Percentiles rank a stretch among this genome's conserved stretches.
phyloP scores from a whole-genome alignment of 1,140 invertebrate species.

The Laupala kohalensis region DNA sequence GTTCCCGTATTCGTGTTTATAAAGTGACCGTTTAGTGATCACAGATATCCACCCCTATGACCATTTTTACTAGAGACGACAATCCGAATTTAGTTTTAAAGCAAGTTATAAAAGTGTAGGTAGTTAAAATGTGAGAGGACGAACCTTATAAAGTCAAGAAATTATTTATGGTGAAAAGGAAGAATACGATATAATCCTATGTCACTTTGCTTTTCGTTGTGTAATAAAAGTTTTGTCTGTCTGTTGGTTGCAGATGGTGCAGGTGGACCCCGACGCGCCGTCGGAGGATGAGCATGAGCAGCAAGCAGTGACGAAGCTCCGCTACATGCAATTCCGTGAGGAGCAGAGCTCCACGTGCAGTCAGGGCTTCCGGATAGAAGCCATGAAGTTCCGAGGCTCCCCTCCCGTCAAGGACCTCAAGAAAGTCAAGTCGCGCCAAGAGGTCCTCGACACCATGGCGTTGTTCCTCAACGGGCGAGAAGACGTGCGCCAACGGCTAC shows the following conservation, averaged over 20 bases:
- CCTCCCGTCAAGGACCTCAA: conserved; percentile 63
- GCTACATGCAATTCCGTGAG: conserved; percentile 93
- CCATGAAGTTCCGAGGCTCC: conserved; percentile 68
- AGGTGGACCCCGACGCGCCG: conserved; percentile 74
- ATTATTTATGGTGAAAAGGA: too few species aligned
- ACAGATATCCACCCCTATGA: too few species aligned
- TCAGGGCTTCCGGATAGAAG: conserved; percentile 92
- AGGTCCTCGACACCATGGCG: conserved; percentile 65
- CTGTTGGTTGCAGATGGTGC: conserved; percentile 80
- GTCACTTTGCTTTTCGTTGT: too few species aligned
- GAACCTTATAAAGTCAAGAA: too few species aligned
- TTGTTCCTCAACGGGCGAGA: conserved; percentile 58
- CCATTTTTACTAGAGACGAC: too few species aligned
- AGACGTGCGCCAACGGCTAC: conserved; percentile 50
- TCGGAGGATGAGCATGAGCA: conserved; percentile 63
- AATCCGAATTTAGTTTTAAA: too few species aligned
- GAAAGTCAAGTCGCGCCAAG: conserved; percentile 57
- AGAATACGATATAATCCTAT: too few species aligned
- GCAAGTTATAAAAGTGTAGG: too few species aligned
- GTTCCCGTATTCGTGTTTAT: too few species aligned
- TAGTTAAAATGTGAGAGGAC: too few species aligned
- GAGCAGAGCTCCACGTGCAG: conserved; percentile 81
- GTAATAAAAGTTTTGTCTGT: too few species aligned
- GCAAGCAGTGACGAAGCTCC: conserved; percentile 76
- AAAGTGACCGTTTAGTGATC: too few species aligned